Percentiles rank a stretch among this genome's conserved stretches.
These are phyloP conservation scores for Leucophenga montana DNA, from an alignment of 2,888 invertebrate species.

Conservation along the genomic window DNA sequence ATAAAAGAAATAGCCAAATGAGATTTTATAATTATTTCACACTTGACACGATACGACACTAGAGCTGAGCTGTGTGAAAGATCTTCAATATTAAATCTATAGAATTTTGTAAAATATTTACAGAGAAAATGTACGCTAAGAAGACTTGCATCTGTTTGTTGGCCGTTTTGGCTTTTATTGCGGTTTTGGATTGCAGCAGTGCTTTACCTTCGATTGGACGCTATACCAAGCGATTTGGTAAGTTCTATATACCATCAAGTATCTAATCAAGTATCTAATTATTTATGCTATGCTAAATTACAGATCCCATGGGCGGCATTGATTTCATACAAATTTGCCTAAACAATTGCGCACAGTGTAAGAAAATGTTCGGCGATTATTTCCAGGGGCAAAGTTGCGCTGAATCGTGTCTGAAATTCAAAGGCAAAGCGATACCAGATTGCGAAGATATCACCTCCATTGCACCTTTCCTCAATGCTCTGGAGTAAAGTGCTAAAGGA, in stretches of 20 bases:
- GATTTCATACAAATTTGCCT: constrained; percentile 81
- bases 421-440: constrained; percentile 88
- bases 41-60: constrained; percentile 39
- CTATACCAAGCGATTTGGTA: constrained; percentile 71
- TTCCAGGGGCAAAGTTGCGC: constrained; percentile 91
- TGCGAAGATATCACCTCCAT: constrained; percentile 88
- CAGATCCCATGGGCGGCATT: constrained; percentile 72
- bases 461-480: constrained; percentile 82
- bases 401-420: constrained; percentile 86
- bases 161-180: constrained; percentile 47
- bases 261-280: background rate
- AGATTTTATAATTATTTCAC: constrained; percentile 55
- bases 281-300: constrained; percentile 17
- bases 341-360: constrained; percentile 91
- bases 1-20: constrained; percentile 62
- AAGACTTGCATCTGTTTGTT: constrained; percentile 49
- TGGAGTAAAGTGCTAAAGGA: constrained; percentile 70
- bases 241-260: constrained; percentile 29
- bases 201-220: constrained; percentile 68
- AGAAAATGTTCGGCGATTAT: constrained; percentile 89
- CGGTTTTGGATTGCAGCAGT: constrained; percentile 50
- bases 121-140: constrained; percentile 47
- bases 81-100: background rate
- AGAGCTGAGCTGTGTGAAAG: background rate
- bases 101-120: background rate